phyloP scores from a whole-genome alignment of 2,113 vertebrate genomes.

The Sisor rabdophorus region DNA sequence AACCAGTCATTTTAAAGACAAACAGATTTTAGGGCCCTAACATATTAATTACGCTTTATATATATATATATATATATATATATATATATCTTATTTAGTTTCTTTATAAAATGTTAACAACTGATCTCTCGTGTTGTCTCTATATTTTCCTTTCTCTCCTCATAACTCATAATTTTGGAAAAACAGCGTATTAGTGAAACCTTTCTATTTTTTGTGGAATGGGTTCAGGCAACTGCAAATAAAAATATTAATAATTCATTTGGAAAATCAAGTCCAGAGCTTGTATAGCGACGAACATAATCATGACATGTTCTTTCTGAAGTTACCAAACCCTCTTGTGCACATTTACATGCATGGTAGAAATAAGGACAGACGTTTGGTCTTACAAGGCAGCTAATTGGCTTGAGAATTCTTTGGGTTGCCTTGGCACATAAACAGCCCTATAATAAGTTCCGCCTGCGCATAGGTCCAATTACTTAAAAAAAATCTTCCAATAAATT shows the following conservation, averaged over 20 bases:
- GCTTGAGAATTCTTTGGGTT: neutral
- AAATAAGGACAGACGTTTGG: slow-evolving; percentile 8
- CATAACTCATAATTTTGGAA: neutral
- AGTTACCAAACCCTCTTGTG: neutral
- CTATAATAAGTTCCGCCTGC: neutral
- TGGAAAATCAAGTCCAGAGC: slow-evolving; percentile 29
- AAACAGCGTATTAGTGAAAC: neutral
- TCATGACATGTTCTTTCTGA: slow-evolving; percentile 2
- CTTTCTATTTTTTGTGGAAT: slow-evolving; percentile 10
- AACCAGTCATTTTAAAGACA: slow-evolving; percentile 2
- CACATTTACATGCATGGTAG: slow-evolving; percentile 5
- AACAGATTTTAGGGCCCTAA: neutral
- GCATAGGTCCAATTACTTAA: neutral
- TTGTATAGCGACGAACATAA: neutral
- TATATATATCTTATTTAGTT: neutral
- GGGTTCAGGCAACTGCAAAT: slow-evolving; percentile 20
- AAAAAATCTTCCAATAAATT: neutral
- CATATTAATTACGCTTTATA: neutral
- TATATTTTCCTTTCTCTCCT: neutral
- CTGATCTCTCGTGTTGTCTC: neutral
- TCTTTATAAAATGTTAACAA: too few relatives aligned
- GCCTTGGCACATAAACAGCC: neutral
- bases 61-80: neutral
- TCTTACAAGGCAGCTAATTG: neutral
- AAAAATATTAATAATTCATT: slow-evolving; percentile 9